Evolutionary conservation across 2,797 vertebrate species (phyloP), one percentile per base, ranked within the genome.

Genomic region (Enteromius anoplus): DNA sequence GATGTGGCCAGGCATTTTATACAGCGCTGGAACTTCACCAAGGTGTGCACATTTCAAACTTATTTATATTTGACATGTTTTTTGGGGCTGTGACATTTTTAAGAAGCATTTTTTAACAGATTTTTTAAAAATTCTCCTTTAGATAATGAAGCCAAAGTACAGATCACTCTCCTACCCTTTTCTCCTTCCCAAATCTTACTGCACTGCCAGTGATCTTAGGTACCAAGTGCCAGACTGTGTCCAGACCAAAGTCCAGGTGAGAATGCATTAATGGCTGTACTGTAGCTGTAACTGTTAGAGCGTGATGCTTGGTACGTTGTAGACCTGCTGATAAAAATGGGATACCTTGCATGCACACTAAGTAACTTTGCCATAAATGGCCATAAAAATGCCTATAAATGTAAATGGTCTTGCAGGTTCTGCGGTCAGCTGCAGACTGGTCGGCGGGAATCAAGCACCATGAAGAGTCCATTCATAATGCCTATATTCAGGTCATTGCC

Each of bases 91-190:
- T 71, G 40, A 45, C 26, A 34, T 72, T 49, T 62, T 19, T 2
- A 21, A 34, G 53, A 32, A 32, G 68, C 68, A 34, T 26, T 81
- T 71, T n/a, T 34, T 29, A 75, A 53, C 14, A 3, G 26, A 69
- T 11, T 62, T 53, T 78, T 53, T 75, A 78, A 26, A 37, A 34
- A 37, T 7, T 78, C 73, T 53, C 55, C 29, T 7, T 78, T 88
- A 99, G 97, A 98, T 99, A 83, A 97, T 98, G 97, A 99, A 99
- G 90, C 94, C 97, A 85, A 99, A 99, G 92, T 99, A 99, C 85
- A 95, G 97, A 40, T 97, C 97, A 19, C 94, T 98, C 73, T 97
- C 95, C 21, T 98, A 99, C 78, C 98, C 98, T 0, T 99, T 96
- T 91, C 93, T 99, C 62, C 91, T 99, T 85, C 98, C 97, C 3